Percentiles rank a stretch among this genome's conserved stretches.
These are phyloP conservation scores for Pentamera pediparva DNA, from an alignment of 53 echinoderm and acorn worm species.

Conservation along the genomic window DNA sequence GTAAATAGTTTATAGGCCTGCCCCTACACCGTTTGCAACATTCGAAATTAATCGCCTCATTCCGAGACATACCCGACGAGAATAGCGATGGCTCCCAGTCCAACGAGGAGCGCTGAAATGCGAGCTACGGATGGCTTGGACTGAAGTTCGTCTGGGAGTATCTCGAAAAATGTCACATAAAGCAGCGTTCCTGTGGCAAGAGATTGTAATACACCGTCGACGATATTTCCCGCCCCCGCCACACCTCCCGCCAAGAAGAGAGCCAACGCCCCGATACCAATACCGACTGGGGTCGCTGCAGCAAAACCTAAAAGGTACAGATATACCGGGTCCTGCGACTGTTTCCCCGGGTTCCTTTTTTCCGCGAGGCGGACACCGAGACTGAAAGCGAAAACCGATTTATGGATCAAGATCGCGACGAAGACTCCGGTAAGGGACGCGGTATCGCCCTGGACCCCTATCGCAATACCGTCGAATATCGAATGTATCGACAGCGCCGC, in stretches of 20 bases:
- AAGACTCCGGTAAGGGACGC: slow-evolving; percentile 24
- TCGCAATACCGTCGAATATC: slow-evolving; percentile 52
- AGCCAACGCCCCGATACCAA: slow-evolving; percentile 33
- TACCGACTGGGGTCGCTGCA: slow-evolving; percentile 47
- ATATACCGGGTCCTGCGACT: not conserved
- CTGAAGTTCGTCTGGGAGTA: slow-evolving; percentile 23
- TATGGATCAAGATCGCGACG: slow-evolving; percentile 55
- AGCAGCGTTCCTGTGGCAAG: slow-evolving; percentile 46
- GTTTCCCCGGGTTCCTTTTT: not conserved
- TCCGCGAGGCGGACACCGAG: slow-evolving; percentile 53
- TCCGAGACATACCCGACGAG: not conserved
- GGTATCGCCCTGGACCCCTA: slow-evolving; percentile 31
- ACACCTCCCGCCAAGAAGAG: slow-evolving; percentile 37
- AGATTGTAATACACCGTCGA: slow-evolving; percentile 40
- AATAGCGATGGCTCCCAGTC: slow-evolving; percentile 1
- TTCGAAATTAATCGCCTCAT: not conserved
- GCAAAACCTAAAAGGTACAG: slow-evolving; percentile 42
- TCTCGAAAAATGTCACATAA: slow-evolving; percentile 47
- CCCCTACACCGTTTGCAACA: not conserved
- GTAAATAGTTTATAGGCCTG: not conserved
- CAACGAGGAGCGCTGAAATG: not conserved
- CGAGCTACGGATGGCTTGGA: not conserved
- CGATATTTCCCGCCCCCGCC: slow-evolving; percentile 13
- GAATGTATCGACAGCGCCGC: slow-evolving; percentile 48
- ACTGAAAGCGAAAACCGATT: slow-evolving; percentile 58